phyloP scores from a whole-genome alignment of 2,113 vertebrate species.

The Pipra filicauda region DNA sequence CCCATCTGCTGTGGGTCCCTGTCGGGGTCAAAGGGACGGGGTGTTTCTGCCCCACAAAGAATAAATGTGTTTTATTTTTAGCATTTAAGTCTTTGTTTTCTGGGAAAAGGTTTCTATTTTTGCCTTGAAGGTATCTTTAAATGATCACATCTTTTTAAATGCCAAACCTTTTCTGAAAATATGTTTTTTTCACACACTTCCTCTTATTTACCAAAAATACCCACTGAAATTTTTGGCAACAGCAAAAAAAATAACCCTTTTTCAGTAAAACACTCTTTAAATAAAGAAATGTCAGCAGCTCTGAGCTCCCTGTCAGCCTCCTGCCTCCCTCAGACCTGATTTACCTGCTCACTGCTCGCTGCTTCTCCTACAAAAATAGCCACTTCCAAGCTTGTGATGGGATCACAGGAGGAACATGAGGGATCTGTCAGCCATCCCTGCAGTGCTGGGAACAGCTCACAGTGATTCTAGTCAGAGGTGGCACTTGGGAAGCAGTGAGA shows the following conservation, averaged over 20 bases:
- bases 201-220: background rate
- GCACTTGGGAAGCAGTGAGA: background rate
- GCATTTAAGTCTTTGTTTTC: background rate
- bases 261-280: background rate
- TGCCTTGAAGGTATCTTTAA: background rate
- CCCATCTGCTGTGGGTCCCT: background rate
- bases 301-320: background rate
- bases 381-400: background rate
- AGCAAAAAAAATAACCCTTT: background rate
- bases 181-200: rapidly evolving
- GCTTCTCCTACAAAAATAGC: background rate
- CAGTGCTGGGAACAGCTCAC: rapidly evolving
- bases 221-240: background rate
- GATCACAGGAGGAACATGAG: background rate
- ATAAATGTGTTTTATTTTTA: background rate
- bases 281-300: background rate
- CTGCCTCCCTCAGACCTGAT: background rate
- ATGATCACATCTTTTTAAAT: background rate
- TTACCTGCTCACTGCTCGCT: background rate
- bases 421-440: background rate
- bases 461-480: background rate
- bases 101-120: background rate
- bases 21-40: rapidly evolving
- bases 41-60: background rate
- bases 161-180: background rate